Evolutionary conservation across 2,797 vertebrate genomes (phyloP), one percentile per base, ranked within the genome.

Genomic region (Gastrophryne carolinensis): DNA sequence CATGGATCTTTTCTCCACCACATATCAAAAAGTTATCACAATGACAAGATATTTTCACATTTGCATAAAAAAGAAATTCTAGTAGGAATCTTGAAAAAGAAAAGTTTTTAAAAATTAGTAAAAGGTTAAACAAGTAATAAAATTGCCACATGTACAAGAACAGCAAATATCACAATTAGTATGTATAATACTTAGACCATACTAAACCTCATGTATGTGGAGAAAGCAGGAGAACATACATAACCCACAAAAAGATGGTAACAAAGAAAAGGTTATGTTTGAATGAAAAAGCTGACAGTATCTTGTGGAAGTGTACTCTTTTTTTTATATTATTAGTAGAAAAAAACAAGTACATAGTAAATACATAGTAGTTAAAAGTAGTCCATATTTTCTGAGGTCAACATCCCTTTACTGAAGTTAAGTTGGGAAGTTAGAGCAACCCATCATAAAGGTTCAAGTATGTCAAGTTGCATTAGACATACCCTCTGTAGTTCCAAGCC

Each of bases 1-100:
- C 82, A 85, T 54, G 32, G 77, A 81, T 82, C 4, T 72, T 17
- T 82, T 81, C 84, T 91, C 86, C 91, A 91, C 76, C 13, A 82
- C 88, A 92, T 95, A 93, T 93, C 88, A 95, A 96, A 91, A 96
- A 91, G 84, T 89, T 86, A 82, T 83, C 83, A 85, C 5, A 80
- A 88, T 87, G 82, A 89, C 76, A 85, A 73, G 78, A 74, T 79
- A 87, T 81, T 53, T 79, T 80, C 64, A 58, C 30, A 52, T 24
- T 82, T 85, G 79, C 86, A 87, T 86, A 35, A 61, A 73, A 80
- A 79, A 72, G 78, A 79, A 73, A 83, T 68, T 84, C 88, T 90
- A 84, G 84, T 81, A 91, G 81, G 88, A 90, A 90, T 88, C 91
- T 87, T 84, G 85, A 82, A 90, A 88, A 90, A 90, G 88, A 90